Percentiles rank a stretch among this genome's conserved stretches.
Evolutionary conservation across 2,888 invertebrate species (phyloP).

Genomic region (Sylvicola cinctus): DNA sequence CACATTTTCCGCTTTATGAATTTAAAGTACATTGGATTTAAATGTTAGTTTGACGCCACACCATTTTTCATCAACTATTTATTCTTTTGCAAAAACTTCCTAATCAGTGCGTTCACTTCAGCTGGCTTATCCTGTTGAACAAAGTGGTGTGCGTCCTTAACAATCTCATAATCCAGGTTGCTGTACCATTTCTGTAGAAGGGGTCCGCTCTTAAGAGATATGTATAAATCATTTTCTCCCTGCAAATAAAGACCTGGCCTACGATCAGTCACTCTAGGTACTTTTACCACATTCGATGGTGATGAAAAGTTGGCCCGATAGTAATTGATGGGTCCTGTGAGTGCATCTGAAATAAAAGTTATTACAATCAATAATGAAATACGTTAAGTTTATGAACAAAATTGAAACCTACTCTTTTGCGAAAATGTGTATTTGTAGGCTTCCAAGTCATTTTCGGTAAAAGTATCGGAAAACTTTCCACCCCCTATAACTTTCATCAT

Average conservation of each 20-base stretch:
- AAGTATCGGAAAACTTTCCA: conserved; percentile 10
- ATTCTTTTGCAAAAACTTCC: conserved; percentile 29
- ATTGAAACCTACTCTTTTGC: conserved; percentile 30
- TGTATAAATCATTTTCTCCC: conserved; percentile 27
- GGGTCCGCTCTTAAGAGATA: conserved; percentile 18
- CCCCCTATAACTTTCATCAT: conserved; percentile 21
- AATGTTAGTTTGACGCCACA: too few relatives aligned
- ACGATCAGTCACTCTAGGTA: conserved; percentile 11
- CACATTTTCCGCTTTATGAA: too few relatives aligned
- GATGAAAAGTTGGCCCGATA: conserved; percentile 29
- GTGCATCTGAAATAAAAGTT: conserved; percentile 26
- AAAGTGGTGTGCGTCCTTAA: conserved; percentile 30
- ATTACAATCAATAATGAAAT: not conserved
- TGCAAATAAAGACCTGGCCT: conserved; percentile 26
- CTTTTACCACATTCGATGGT: conserved; percentile 14
- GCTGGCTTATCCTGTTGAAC: conserved; percentile 33
- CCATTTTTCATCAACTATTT: too few relatives aligned
- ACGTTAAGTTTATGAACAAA: not conserved
- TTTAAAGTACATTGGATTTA: too few relatives aligned
- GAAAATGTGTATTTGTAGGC: conserved; percentile 36
- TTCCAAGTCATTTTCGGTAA: conserved; percentile 29
- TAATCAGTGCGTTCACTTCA: conserved; percentile 29
- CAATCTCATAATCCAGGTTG: conserved; percentile 24
- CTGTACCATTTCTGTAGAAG: conserved; percentile 24
- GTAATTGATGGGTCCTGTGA: conserved; percentile 34